Evolutionary conservation across 2,888 invertebrate species (phyloP).

Genomic region (Drosophila formosana): DNA sequence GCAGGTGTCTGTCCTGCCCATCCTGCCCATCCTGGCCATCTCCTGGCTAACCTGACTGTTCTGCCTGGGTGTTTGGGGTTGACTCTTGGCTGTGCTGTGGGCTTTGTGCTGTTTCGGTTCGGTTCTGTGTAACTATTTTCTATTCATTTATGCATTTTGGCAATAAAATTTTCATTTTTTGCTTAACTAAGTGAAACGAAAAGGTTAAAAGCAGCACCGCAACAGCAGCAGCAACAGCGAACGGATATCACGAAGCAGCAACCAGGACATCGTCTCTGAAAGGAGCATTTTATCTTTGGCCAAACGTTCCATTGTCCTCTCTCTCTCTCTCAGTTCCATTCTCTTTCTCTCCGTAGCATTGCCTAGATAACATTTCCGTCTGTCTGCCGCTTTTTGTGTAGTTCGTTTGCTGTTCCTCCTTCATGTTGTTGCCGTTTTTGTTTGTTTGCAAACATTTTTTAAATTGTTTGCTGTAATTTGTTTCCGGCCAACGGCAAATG

Average conservation of each 20-base stretch:
- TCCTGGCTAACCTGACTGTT: constrained; percentile 8
- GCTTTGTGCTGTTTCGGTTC: constrained; percentile 40
- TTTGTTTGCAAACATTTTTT: constrained; percentile 79
- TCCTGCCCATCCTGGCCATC: constrained; percentile 1
- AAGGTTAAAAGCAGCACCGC: constrained; percentile 69
- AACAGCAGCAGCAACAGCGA: constrained; percentile 32
- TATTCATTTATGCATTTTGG: constrained; percentile 80
- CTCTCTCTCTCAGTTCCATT: constrained; percentile 48
- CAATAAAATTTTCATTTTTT: constrained; percentile 79
- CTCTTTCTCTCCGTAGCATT: constrained; percentile 44
- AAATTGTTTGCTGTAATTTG: constrained; percentile 80
- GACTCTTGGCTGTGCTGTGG: constrained; percentile 20
- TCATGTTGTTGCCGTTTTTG: constrained; percentile 23
- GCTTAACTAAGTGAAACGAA: constrained; percentile 80
- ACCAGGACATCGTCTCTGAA: constrained; percentile 46
- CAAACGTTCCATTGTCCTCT: constrained; percentile 31
- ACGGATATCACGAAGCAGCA: constrained; percentile 43
- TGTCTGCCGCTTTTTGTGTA: constrained; percentile 39
- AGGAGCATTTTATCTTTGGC: constrained; percentile 67
- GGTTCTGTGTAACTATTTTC: constrained; percentile 71
- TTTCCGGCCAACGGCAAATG: constrained; percentile 75
- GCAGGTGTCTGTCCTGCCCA: constrained; percentile 21
- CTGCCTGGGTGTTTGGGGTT: constrained; percentile 7
- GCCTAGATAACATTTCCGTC: constrained; percentile 76
- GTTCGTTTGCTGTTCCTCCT: constrained; percentile 29